phyloP scores from a whole-genome alignment of 2,113 vertebrate species.

The Channa maculata region DNA sequence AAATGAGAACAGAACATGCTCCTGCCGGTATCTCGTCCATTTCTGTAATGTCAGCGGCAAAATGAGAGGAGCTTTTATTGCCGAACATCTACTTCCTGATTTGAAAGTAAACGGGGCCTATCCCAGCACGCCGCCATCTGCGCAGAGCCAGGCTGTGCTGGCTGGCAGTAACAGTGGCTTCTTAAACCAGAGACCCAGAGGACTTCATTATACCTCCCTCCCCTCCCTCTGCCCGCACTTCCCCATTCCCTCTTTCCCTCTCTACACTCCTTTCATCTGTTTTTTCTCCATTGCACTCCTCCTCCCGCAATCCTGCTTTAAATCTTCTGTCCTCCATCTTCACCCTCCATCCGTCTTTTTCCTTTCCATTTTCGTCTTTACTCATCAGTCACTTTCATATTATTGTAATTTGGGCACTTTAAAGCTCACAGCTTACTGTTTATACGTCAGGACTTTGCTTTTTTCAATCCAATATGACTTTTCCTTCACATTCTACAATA shows the following conservation, averaged over 20 bases:
- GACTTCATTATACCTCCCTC: constrained; percentile 71
- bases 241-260: constrained; percentile 23
- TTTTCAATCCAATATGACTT: too few relatives aligned
- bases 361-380: constrained; percentile 15
- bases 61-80: not conserved
- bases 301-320: constrained; percentile 37
- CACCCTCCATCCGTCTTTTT: constrained; percentile 7
- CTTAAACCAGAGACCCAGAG: constrained; percentile 70
- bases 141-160: constrained; percentile 56
- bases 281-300: constrained; percentile 21
- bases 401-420: not conserved
- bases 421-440: too few relatives aligned
- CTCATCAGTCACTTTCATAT: constrained; percentile 8
- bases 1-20: too few relatives aligned
- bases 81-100: constrained; percentile 50
- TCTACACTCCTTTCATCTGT: constrained; percentile 49
- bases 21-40: too few relatives aligned
- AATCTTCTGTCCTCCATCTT: constrained; percentile 57
- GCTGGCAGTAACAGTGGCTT: constrained; percentile 64
- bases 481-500: not conserved
- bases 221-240: constrained; percentile 36
- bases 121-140: constrained; percentile 63
- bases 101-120: constrained; percentile 41
- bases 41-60: too few relatives aligned
- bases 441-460: too few relatives aligned